phyloP scores from a whole-genome alignment of 2,888 invertebrate genomes.

The Lasius platythorax region DNA sequence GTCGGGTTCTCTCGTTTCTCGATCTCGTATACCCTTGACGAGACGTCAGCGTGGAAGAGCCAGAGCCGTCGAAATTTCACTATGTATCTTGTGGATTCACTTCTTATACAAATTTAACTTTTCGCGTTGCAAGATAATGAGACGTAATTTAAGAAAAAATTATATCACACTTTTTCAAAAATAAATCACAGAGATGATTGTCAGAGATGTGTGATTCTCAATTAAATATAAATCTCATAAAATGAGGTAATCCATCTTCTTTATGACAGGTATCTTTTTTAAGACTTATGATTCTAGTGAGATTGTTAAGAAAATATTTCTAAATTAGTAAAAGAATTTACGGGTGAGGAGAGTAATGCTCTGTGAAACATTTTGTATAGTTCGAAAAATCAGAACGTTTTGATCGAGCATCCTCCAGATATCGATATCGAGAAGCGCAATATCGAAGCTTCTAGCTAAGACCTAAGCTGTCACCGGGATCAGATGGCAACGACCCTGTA shows the following conservation, averaged over 20 bases:
- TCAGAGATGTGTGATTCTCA: background rate
- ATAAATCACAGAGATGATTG: background rate
- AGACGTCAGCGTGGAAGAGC: conserved; percentile 1
- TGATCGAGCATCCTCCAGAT: background rate
- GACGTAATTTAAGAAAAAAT: too few species aligned
- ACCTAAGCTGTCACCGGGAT: conserved; percentile 50
- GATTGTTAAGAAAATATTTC: background rate
- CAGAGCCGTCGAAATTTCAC: background rate
- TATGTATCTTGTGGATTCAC: background rate
- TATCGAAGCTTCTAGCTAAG: conserved; percentile 29
- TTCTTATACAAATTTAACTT: background rate
- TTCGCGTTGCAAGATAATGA: background rate
- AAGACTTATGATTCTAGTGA: too few species aligned
- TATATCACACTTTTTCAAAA: too few species aligned
- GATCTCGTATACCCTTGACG: conserved; percentile 24
- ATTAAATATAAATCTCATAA: background rate
- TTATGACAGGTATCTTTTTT: background rate
- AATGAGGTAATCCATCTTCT: background rate
- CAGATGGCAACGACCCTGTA: conserved; percentile 47
- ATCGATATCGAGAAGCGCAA: background rate
- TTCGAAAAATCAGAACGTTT: background rate
- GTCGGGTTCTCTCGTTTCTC: conserved; percentile 36
- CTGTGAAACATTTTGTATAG: background rate
- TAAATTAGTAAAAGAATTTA: background rate
- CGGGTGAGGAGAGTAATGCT: too few species aligned